A percentile compares a stretch with the other conserved stretches of the same genome.
Evolutionary conservation across 2,888 invertebrate species (phyloP).

Genomic region (Hemistola chrysoprasaria): DNA sequence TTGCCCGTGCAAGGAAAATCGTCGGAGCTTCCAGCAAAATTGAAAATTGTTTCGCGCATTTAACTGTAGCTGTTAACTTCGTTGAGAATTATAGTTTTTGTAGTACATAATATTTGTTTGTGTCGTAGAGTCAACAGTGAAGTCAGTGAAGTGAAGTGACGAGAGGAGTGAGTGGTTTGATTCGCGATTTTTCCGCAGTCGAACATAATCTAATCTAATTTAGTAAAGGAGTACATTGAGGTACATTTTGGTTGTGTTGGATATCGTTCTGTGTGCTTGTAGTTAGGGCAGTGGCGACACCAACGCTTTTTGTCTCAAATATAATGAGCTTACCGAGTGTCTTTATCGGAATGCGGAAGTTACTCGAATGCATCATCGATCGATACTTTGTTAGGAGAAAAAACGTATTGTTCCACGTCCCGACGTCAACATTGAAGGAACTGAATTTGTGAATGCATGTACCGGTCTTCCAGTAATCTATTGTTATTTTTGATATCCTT

Average conservation of each 20-base stretch:
- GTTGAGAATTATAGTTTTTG: constrained; percentile 53
- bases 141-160: constrained; percentile 29
- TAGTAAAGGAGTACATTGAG: constrained; percentile 49
- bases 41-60: constrained; percentile 64
- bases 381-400: too few relatives aligned
- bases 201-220: constrained; percentile 43
- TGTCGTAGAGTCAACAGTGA: constrained; percentile 15
- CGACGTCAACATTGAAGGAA: too few relatives aligned
- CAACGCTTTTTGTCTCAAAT: constrained; percentile 62
- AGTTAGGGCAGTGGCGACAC: constrained; percentile 62
- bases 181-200: constrained; percentile 52
- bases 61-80: constrained; percentile 71
- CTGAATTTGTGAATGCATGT: too few relatives aligned
- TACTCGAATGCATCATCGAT: constrained; percentile 36
- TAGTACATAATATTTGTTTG: constrained; percentile 17
- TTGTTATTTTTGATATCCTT: too few relatives aligned
- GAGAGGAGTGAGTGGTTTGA: constrained; percentile 33
- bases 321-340: constrained; percentile 30
- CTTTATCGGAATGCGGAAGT: constrained; percentile 35
- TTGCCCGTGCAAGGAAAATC: constrained; percentile 62
- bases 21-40: constrained; percentile 48
- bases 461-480: too few relatives aligned
- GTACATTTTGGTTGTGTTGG: constrained; percentile 70
- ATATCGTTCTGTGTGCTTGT: constrained; percentile 75
- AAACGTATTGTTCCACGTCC: too few relatives aligned